Conservation (phyloP, 2,113 vertebrate species). For the Pteruthius melanotis region DNA sequence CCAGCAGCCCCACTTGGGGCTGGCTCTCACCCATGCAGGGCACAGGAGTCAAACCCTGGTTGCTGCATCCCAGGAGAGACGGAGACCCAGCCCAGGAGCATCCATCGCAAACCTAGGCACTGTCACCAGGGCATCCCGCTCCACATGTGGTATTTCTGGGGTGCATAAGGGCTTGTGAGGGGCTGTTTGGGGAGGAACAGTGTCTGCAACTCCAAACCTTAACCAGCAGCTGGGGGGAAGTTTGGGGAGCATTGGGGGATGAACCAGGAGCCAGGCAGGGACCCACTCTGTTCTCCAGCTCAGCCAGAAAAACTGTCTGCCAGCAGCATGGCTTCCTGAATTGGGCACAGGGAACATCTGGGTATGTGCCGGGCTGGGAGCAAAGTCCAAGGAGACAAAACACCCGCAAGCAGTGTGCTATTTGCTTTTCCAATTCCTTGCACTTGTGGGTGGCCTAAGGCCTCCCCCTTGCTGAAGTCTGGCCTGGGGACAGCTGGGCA, state of each 20-base stretch:
- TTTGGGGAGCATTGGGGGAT: not conserved
- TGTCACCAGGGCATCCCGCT: not conserved
- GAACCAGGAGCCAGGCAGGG: not conserved
- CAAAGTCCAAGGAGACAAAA: not conserved
- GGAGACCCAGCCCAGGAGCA: not conserved
- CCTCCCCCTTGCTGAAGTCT: not conserved
- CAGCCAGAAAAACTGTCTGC: not conserved
- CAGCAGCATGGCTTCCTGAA: rapidly evolving
- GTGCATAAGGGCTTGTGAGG: not conserved
- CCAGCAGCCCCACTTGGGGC: not conserved
- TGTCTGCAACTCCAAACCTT: not conserved
- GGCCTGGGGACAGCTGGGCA: not conserved
- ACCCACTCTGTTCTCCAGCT: not conserved
- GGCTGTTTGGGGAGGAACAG: not conserved
- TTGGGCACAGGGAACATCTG: rapidly evolving
- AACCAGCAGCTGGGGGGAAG: not conserved
- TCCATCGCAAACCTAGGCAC: rapidly evolving
- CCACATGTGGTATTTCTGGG: not conserved
- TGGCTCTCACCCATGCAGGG: not conserved
- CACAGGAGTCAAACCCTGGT: rapidly evolving
- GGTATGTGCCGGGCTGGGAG: rapidly evolving
- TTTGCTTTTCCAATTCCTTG: not conserved
- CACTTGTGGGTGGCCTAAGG: not conserved
- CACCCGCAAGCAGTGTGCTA: rapidly evolving
- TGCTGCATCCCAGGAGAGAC: not conserved